Evolutionary conservation across 2,888 invertebrate species (phyloP).

Genomic region (Eurois occulta): DNA sequence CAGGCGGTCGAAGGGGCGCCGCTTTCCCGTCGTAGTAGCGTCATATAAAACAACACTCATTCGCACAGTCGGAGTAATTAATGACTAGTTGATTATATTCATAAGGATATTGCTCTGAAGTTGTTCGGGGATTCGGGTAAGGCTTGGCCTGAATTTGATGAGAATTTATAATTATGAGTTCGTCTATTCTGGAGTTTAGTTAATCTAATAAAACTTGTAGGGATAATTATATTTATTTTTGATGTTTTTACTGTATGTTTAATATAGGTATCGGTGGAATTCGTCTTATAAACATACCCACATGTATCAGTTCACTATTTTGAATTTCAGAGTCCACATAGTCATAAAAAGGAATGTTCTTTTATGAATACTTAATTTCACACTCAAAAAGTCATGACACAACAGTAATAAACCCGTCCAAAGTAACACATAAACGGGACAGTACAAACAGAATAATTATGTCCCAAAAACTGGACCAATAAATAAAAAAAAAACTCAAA

Average conservation of each 20-base stretch:
- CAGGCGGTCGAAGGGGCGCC: slow-evolving; percentile 62
- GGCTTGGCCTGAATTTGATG: slow-evolving; percentile 36
- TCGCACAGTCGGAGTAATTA: slow-evolving; percentile 70
- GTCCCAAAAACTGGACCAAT: slow-evolving; percentile 57
- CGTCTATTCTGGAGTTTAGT: neutral
- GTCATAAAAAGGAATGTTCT: neutral
- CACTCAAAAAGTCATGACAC: neutral
- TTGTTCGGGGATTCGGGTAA: slow-evolving; percentile 11
- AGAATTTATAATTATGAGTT: slow-evolving; percentile 13
- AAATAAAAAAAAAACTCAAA: slow-evolving; percentile 66
- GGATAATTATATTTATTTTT: neutral
- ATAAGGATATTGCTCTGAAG: slow-evolving; percentile 50
- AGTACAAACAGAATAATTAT: slow-evolving; percentile 38
- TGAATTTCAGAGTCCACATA: neutral
- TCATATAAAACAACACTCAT: slow-evolving; percentile 69
- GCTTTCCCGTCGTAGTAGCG: slow-evolving; percentile 61
- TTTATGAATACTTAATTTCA: slow-evolving; percentile 22
- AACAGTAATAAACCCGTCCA: slow-evolving; percentile 17
- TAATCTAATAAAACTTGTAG: neutral
- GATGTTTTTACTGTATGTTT: neutral
- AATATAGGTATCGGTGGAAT: neutral
- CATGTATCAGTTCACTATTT: neutral
- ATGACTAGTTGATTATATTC: slow-evolving; percentile 69
- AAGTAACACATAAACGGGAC: slow-evolving; percentile 15
- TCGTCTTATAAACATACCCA: neutral